Conservation (phyloP, 2,113 vertebrate genomes). For the Lethenteron camtschaticum region DNA sequence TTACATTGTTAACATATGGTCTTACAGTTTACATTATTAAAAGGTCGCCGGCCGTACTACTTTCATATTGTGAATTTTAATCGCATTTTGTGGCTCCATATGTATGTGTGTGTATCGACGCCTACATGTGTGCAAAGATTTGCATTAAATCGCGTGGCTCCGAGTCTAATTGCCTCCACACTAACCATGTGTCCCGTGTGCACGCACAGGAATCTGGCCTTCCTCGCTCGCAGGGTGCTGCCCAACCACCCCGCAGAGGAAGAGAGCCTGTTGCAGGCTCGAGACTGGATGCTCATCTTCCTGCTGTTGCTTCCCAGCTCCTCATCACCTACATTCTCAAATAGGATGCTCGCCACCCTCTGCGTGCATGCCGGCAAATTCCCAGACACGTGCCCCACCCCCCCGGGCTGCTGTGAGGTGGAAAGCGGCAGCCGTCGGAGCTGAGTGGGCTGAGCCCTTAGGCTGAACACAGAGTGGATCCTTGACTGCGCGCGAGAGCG, state of each 20-base stretch:
- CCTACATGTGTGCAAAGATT: neutral
- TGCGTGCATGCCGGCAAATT: no score
- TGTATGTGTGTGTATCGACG: neutral
- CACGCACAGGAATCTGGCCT: slow-evolving; percentile 45
- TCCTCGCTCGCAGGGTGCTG: slow-evolving; percentile 42
- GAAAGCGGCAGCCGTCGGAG: no score
- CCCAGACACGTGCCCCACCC: no score
- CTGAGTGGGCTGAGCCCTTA: no score
- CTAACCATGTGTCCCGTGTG: slow-evolving; percentile 10
- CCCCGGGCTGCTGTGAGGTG: no score
- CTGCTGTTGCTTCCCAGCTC: slow-evolving; percentile 69
- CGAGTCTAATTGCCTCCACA: neutral
- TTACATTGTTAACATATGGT: no score
- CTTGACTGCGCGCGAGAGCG: no score
- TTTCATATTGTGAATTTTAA: no score
- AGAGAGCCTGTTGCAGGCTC: slow-evolving; percentile 54
- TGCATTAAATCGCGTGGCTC: slow-evolving; percentile 9
- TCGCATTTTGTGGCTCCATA: no score
- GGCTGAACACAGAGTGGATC: no score
- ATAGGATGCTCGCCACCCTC: slow-evolving; percentile 18
- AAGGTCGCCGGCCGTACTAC: no score
- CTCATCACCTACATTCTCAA: slow-evolving; percentile 74
- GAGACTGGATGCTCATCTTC: slow-evolving; percentile 62
- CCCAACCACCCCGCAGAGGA: slow-evolving; percentile 26
- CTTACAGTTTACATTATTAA: no score